These are phyloP conservation scores for Acrocephalus arundinaceus DNA, from an alignment of 2,113 vertebrate genomes.

Conservation along the genomic window DNA sequence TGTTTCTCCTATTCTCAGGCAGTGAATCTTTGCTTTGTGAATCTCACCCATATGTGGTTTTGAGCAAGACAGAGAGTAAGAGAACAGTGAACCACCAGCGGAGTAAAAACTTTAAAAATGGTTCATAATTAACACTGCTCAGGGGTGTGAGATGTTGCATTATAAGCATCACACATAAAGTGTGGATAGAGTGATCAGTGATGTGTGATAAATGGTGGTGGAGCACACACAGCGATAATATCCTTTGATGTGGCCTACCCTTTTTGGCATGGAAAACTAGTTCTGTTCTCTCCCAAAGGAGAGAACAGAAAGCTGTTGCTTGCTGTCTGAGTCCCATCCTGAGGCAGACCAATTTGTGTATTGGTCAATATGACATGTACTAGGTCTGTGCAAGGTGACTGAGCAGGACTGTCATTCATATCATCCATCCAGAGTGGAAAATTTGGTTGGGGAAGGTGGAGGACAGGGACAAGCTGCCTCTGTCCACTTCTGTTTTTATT, in stretches of 20 bases:
- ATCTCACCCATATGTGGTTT: background rate
- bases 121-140: background rate
- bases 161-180: background rate
- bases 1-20: background rate
- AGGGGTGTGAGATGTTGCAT: background rate
- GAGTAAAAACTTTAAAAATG: background rate
- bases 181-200: background rate
- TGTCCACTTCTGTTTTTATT: background rate
- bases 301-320: background rate
- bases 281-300: background rate
- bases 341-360: background rate
- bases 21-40: background rate
- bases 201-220: background rate
- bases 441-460: background rate
- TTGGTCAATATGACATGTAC: background rate
- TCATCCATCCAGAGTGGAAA: background rate
- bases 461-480: background rate
- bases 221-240: background rate
- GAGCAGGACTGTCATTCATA: background rate
- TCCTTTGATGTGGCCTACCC: background rate
- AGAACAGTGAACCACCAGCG: background rate
- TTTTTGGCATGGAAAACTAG: background rate
- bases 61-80: background rate
- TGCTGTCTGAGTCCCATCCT: background rate
- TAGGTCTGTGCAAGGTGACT: background rate